A percentile compares a stretch with the other conserved stretches of the same genome.
Conservation (phyloP, 2,888 invertebrate species). For the Limulus polyphemus region DNA sequence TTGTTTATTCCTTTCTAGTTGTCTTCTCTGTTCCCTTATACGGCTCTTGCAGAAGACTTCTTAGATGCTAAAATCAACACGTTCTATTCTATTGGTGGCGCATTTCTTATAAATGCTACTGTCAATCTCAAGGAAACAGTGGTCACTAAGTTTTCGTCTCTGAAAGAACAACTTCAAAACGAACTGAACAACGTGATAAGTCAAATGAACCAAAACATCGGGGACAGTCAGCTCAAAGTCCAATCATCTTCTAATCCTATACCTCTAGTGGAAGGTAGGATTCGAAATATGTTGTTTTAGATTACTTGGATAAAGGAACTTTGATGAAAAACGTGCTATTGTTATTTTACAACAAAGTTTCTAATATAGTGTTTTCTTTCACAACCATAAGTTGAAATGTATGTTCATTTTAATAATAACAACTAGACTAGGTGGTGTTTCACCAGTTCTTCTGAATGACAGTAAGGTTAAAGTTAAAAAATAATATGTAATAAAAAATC, state of each 20-base stretch:
- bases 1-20: slow-evolving; percentile 45
- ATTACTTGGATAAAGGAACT: neutral
- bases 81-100: slow-evolving; percentile 54
- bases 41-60: slow-evolving; percentile 75
- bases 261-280: slow-evolving; percentile 53
- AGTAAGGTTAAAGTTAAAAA: too few species aligned
- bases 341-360: too few species aligned
- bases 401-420: too few species aligned
- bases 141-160: slow-evolving; percentile 52
- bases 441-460: too few species aligned
- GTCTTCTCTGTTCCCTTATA: slow-evolving; percentile 84
- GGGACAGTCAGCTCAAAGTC: slow-evolving; percentile 71
- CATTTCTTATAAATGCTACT: slow-evolving; percentile 70
- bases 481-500: too few species aligned
- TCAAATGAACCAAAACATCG: slow-evolving; percentile 75
- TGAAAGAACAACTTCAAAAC: slow-evolving; percentile 64
- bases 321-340: neutral
- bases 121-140: slow-evolving; percentile 53
- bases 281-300: too few species aligned
- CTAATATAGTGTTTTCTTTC: too few species aligned
- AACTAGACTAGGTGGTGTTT: too few species aligned
- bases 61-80: slow-evolving; percentile 65
- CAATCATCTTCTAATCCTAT: slow-evolving; percentile 67
- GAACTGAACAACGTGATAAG: slow-evolving; percentile 68
- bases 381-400: too few species aligned